Evolutionary conservation across 2,888 invertebrate species (phyloP).

Genomic region (Napeogenes sylphis): DNA sequence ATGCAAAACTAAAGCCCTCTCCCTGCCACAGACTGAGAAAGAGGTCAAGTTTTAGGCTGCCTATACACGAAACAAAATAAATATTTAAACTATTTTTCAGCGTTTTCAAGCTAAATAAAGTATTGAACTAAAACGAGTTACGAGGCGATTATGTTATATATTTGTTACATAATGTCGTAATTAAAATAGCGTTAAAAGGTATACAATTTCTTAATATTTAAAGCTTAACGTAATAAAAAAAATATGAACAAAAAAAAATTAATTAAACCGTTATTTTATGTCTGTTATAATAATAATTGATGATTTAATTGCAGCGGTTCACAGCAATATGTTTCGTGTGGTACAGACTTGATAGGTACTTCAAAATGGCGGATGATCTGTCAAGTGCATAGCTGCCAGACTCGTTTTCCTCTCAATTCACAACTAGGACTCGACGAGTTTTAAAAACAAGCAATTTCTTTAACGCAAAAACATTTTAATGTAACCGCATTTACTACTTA

Average conservation of each 20-base stretch:
- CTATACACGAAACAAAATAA: constrained; percentile 12
- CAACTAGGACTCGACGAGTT: constrained; percentile 25
- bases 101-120: neutral
- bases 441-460: constrained; percentile 27
- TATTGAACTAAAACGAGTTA: constrained; percentile 1
- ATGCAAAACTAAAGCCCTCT: constrained; percentile 28
- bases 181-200: constrained; percentile 17
- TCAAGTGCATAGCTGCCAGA: constrained; percentile 30
- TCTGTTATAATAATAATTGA: neutral
- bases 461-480: constrained; percentile 25
- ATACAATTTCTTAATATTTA: constrained; percentile 27
- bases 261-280: neutral
- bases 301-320: neutral
- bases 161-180: neutral
- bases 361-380: constrained; percentile 31
- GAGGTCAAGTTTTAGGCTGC: constrained; percentile 25
- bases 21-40: constrained; percentile 18
- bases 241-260: neutral
- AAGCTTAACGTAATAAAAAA: constrained; percentile 12
- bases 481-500: constrained; percentile 25
- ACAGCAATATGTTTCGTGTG: constrained; percentile 15
- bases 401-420: constrained; percentile 31
- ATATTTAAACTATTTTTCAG: neutral
- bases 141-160: neutral
- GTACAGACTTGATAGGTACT: constrained; percentile 21